phyloP scores from a whole-genome alignment of 2,113 vertebrate genomes.

The Thermophis baileyi region DNA sequence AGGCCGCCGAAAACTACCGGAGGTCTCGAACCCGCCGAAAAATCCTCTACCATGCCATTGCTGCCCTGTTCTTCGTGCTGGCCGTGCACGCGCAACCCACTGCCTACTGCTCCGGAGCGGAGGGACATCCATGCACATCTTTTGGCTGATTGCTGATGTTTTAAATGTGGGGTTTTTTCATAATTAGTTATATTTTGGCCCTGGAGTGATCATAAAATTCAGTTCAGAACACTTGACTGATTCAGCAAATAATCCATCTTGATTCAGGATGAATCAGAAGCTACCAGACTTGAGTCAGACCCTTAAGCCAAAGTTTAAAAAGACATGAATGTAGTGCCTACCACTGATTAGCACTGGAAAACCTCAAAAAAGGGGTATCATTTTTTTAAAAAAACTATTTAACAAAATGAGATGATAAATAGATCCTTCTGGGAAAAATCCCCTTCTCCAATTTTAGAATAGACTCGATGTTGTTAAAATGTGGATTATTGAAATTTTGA shows the following conservation, averaged over 20 bases:
- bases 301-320: not conserved
- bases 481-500: not conserved
- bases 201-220: not conserved
- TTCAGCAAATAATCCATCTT: not conserved
- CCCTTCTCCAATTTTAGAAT: not conserved
- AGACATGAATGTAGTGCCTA: not conserved
- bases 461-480: not conserved
- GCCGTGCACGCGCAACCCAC: too few species aligned
- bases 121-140: not conserved
- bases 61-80: too few species aligned
- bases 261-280: not conserved
- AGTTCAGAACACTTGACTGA: not conserved
- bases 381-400: not conserved
- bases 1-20: too few species aligned
- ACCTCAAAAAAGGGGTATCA: not conserved
- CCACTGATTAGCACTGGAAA: not conserved
- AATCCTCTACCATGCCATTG: too few species aligned
- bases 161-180: not conserved
- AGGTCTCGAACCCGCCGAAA: too few species aligned
- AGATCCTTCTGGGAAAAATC: not conserved
- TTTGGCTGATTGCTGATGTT: not conserved
- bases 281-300: not conserved
- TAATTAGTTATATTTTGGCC: not conserved
- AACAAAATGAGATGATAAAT: not conserved
- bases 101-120: too few species aligned